Percentiles rank a stretch among this genome's conserved stretches.
Conservation (phyloP, 2,888 invertebrate species). For the Lobophora halterata region DNA sequence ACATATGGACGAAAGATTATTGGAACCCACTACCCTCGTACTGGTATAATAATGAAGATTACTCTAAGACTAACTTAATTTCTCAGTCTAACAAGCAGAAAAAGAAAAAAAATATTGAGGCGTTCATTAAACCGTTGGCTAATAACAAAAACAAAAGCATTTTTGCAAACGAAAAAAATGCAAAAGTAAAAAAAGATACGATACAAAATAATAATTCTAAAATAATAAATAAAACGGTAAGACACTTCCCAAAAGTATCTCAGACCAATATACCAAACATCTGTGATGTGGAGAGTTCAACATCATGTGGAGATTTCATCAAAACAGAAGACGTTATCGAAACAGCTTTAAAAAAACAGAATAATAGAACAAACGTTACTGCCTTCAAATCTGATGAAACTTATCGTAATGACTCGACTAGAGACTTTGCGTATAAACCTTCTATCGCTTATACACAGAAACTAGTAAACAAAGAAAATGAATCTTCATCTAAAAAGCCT, state of each 20-base stretch:
- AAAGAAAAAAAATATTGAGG: slow-evolving; percentile 8
- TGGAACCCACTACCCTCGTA: slow-evolving; percentile 43
- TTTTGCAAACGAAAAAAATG: background rate
- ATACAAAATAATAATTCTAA: background rate
- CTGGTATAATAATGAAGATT: slow-evolving; percentile 20
- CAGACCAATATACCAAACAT: too few relatives aligned
- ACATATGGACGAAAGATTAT: slow-evolving; percentile 54
- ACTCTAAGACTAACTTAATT: slow-evolving; percentile 12
- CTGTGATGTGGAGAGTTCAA: too few relatives aligned
- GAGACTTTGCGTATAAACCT: too few relatives aligned
- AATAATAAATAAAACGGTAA: slow-evolving; percentile 3
- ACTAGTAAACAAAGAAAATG: too few relatives aligned
- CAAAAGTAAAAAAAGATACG: slow-evolving; percentile 3
- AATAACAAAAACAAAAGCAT: slow-evolving; percentile 6
- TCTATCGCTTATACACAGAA: too few relatives aligned
- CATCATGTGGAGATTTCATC: too few relatives aligned
- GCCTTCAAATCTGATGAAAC: too few relatives aligned
- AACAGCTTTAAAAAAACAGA: too few relatives aligned
- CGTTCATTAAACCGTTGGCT: slow-evolving; percentile 6
- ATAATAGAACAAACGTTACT: too few relatives aligned
- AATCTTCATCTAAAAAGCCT: too few relatives aligned
- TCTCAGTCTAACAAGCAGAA: slow-evolving; percentile 11
- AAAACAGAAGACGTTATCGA: too few relatives aligned
- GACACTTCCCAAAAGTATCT: background rate
- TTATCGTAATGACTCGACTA: too few relatives aligned